Conservation (phyloP, 2,888 invertebrate genomes). For the Chironomus riparius region DNA sequence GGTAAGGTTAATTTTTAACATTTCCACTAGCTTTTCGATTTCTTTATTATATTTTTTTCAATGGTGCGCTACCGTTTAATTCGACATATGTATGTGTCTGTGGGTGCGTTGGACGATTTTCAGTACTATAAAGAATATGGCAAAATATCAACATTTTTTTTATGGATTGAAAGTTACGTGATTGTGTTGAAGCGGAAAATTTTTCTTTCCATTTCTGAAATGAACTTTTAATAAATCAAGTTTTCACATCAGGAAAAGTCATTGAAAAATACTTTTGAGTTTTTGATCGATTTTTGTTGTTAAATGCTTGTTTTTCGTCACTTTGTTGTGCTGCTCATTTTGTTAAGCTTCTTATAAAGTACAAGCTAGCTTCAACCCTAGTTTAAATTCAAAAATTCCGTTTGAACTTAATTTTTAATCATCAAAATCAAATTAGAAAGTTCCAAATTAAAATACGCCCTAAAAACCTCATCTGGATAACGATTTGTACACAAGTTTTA, state of each 20-base stretch:
- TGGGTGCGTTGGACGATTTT: neutral
- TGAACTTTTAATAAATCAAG: neutral
- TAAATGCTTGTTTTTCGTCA: neutral
- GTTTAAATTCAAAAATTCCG: too few species aligned
- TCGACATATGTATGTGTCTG: neutral
- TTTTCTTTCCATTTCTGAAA: neutral
- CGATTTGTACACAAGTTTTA: too few species aligned
- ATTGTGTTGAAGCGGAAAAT: constrained; percentile 2
- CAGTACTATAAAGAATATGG: too few species aligned
- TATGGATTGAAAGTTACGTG: constrained; percentile 16
- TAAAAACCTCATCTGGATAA: too few species aligned
- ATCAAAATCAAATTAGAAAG: too few species aligned
- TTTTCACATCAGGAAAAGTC: neutral
- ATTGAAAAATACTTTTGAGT: too few species aligned
- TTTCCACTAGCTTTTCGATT: neutral
- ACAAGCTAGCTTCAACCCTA: too few species aligned
- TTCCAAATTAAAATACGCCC: too few species aligned
- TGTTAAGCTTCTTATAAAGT: too few species aligned
- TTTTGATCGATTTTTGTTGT: neutral
- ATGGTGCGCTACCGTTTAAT: neutral
- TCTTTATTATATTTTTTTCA: neutral
- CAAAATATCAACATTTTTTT: neutral
- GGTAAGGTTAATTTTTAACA: constrained; percentile 24
- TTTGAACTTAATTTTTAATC: too few species aligned
- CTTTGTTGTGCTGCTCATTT: too few species aligned